Conservation (phyloP, 2,888 invertebrate species). For the Apamea sordens region DNA sequence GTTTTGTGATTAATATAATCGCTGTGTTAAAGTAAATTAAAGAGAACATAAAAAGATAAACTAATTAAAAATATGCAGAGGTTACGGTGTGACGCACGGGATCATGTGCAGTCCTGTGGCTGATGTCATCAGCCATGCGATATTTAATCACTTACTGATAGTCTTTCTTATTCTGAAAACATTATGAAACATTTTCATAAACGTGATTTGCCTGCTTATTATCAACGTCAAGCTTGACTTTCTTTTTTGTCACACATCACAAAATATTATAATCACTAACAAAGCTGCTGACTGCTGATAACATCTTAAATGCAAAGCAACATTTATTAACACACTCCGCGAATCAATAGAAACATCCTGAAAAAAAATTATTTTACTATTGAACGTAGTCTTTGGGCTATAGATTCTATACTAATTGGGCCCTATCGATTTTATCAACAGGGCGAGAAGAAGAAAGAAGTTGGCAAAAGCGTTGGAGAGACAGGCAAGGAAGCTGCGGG, state of each 20-base stretch:
- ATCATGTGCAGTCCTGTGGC: conserved; percentile 26
- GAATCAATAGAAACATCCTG: neutral
- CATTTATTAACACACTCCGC: no score
- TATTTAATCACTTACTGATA: conserved; percentile 14
- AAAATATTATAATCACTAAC: neutral
- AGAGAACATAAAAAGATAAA: conserved; percentile 55
- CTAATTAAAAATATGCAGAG: conserved; percentile 50
- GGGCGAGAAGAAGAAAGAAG: conserved; percentile 97
- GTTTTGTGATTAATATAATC: conserved; percentile 48
- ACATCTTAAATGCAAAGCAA: neutral
- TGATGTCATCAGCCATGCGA: conserved; percentile 30
- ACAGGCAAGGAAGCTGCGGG: conserved; percentile 97
- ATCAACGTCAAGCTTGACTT: neutral
- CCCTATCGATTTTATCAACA: conserved; percentile 88
- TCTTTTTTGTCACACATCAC: neutral
- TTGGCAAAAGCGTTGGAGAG: conserved; percentile 97
- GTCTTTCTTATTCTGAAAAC: conserved; percentile 23
- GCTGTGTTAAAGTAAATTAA: conserved; percentile 51
- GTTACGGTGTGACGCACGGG: conserved; percentile 55
- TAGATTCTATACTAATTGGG: conserved; percentile 89
- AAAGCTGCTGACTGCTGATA: neutral
- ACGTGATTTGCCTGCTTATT: neutral
- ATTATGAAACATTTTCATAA: conserved; percentile 4
- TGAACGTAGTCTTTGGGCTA: conserved; percentile 42
- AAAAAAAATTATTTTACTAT: neutral